Conservation (phyloP, 2,888 invertebrate species). For the Tachina grossa region DNA sequence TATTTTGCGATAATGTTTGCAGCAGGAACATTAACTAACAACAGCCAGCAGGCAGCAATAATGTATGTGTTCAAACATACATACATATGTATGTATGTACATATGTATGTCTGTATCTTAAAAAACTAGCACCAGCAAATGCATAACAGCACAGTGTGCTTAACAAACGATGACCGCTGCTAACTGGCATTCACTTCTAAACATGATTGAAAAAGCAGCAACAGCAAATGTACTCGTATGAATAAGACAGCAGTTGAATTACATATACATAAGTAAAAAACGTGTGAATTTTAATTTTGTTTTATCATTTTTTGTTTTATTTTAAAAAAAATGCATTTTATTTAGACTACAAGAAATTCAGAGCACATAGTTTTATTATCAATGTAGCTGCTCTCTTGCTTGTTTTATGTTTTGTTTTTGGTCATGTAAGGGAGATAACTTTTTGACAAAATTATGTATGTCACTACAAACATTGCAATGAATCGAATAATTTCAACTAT, state of each 20-base stretch:
- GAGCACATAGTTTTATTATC: slow-evolving; percentile 17
- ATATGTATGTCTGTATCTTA: neutral
- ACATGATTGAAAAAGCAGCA: slow-evolving; percentile 31
- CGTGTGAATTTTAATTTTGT: slow-evolving; percentile 61
- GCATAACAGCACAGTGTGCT: slow-evolving; percentile 34
- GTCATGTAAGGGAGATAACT: neutral
- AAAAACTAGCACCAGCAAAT: slow-evolving; percentile 1
- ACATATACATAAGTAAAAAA: slow-evolving; percentile 36
- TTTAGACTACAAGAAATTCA: neutral
- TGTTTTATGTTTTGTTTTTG: neutral
- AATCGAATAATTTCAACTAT: too few species aligned
- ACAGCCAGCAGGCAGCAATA: slow-evolving; percentile 37
- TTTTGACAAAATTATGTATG: neutral
- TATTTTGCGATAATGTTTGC: slow-evolving; percentile 16
- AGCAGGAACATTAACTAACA: slow-evolving; percentile 42
- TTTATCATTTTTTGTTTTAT: slow-evolving; percentile 36
- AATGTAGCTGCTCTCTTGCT: neutral
- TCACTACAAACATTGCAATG: neutral
- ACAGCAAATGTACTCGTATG: slow-evolving; percentile 7
- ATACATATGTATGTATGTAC: too few species aligned
- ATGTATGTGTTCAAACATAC: neutral
- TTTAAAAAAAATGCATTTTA: slow-evolving; percentile 28
- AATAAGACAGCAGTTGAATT: slow-evolving; percentile 41
- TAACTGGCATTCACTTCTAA: slow-evolving; percentile 63
- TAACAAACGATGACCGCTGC: slow-evolving; percentile 33